Evolutionary conservation across 2,113 vertebrate genomes (phyloP).

Genomic region (Jaculus jaculus): DNA sequence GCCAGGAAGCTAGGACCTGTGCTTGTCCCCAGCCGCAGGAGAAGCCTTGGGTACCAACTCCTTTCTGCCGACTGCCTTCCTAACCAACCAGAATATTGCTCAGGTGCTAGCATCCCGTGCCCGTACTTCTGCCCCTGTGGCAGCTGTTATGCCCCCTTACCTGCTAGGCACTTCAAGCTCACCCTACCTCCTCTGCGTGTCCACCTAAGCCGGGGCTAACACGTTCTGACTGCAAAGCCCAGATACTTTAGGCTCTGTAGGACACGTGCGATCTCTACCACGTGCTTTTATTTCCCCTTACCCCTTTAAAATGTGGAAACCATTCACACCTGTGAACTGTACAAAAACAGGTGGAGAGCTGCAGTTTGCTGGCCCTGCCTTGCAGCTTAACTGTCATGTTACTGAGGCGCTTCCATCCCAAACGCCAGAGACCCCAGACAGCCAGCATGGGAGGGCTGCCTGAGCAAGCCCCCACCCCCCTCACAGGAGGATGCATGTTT

Average conservation of each 20-base stretch:
- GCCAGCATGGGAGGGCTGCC: not conserved
- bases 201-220: not conserved
- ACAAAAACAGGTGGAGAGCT: not conserved
- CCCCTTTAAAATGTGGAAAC: not conserved
- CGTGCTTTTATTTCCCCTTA: not conserved
- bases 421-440: not conserved
- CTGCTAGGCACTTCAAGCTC: not conserved
- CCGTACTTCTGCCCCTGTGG: fast-evolving
- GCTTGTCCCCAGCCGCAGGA: no score
- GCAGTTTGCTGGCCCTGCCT: not conserved
- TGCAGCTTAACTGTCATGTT: not conserved
- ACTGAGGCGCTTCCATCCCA: not conserved
- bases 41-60: not conserved
- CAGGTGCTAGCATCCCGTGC: not conserved
- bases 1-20: not conserved
- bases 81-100: not conserved
- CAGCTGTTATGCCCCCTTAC: fast-evolving
- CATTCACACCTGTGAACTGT: not conserved
- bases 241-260: not conserved
- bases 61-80: not conserved
- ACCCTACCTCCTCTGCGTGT: no score
- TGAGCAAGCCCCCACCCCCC: not conserved
- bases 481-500: not conserved
- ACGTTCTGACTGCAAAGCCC: not conserved
- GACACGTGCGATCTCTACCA: not conserved